Base-by-base conservation (phyloP, 2,113 vertebrate species). In the Actenoides lindsayi region DNA sequence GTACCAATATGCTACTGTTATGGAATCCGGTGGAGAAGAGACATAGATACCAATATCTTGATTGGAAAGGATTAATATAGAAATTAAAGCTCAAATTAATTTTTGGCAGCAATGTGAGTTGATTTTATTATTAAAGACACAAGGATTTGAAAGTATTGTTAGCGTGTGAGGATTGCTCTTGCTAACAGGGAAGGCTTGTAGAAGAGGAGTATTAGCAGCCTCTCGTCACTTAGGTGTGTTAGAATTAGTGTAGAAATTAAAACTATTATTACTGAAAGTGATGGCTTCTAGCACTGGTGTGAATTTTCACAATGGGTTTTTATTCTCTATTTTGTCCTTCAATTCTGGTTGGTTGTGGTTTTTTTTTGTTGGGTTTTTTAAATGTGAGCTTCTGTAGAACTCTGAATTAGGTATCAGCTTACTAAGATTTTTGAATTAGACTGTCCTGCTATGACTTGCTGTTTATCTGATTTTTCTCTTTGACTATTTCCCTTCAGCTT, bases 1-100 rank as follows among this genome's bases (percentile, higher is more conserved):
- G 23, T 46, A 28, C 39, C 71, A 4, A 21, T 46, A 11, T 4
- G 5, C 41, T 75, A 33, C 39, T 89, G 7, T 83, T 90, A 15
- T 4, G 60, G 44, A 41, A 42, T 95, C 46, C 50, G 67, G 18
- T 44, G 28, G 70, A 91, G 81, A 80, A 69, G 54, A 76, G 87
- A 44, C 16, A 18, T 62, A 16, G 33, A 64, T 53, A 76, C 35
- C 53, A 84, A 7, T 90, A 11, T 65, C 41, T 44, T 89, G 42
- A 73, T 27, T 93, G 37, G 81, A 90, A 73, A 65, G 54, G 44
- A 67, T 70, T 84, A 59, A 76, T 73, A 51, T 5, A 37, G 64
- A 76, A 87, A 75, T 85, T 84, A 82, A 65, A 75, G n/a, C 42
- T 91, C 48, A 94, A n/a, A 48, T 83, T 85, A 82, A 60, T 83